A percentile compares a stretch with the other conserved stretches of the same genome.
Conservation (phyloP, 2,797 vertebrate species). For the Brachyrhaphis roseni region DNA sequence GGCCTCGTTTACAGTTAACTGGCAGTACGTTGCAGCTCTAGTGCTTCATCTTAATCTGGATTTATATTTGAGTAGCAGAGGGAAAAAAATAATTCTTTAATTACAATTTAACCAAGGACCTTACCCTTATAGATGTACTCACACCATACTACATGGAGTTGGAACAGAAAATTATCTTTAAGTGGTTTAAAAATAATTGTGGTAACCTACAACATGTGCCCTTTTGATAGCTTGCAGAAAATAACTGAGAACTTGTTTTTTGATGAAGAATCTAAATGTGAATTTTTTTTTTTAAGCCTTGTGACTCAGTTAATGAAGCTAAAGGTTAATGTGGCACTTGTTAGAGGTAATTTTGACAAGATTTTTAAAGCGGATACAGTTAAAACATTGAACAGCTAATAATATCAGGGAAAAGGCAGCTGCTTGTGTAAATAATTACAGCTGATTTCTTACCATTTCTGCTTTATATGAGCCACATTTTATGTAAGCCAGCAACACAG, state of each 20-base stretch:
- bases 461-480: not conserved
- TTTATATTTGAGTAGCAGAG: constrained; percentile 43
- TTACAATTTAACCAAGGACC: constrained; percentile 8
- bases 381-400: not conserved
- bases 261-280: not conserved
- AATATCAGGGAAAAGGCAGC: not conserved
- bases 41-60: constrained; percentile 57
- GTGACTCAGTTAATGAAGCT: not conserved
- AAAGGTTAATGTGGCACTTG: constrained; percentile 8
- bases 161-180: not conserved
- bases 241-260: constrained; percentile 1
- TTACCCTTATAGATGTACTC: not conserved
- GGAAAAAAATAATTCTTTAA: not conserved
- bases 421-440: not conserved
- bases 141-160: not conserved
- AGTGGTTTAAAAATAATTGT: not conserved
- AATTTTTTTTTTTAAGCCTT: constrained; percentile 1
- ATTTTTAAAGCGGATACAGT: not conserved
- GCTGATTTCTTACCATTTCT: not conserved
- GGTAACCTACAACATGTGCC: not conserved
- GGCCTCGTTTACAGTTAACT: constrained; percentile 72
- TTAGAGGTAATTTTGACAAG: constrained; percentile 2
- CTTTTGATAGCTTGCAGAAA: not conserved
- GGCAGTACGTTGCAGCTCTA: constrained; percentile 66
- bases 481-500: not conserved